Conservation (phyloP, 2,888 invertebrate species). For the Bombylius discolor region DNA sequence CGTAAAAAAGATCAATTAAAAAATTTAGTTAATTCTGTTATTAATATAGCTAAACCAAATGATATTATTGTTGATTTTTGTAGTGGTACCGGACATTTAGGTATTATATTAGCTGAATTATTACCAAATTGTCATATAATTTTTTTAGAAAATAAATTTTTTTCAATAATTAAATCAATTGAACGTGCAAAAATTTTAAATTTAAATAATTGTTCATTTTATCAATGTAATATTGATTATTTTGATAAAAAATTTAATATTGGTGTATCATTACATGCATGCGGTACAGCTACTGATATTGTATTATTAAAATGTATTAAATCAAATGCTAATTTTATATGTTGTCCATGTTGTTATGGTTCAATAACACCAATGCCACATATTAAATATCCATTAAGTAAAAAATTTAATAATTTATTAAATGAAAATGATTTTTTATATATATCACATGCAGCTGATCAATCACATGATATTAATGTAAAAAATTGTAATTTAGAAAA, state of each 20-base stretch:
- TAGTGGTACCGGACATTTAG: slow-evolving; percentile 86
- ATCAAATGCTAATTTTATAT: slow-evolving; percentile 66
- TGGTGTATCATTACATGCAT: slow-evolving; percentile 83
- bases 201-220: slow-evolving; percentile 60
- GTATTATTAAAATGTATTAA: slow-evolving; percentile 73
- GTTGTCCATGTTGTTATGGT: slow-evolving; percentile 93
- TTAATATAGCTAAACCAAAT: slow-evolving; percentile 52
- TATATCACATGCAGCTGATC: slow-evolving; percentile 83
- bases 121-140: slow-evolving; percentile 66
- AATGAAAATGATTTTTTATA: slow-evolving; percentile 54
- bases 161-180: slow-evolving; percentile 63
- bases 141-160: slow-evolving; percentile 84
- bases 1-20: slow-evolving; percentile 80
- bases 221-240: slow-evolving; percentile 85
- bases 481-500: slow-evolving; percentile 30
- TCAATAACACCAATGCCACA: slow-evolving; percentile 68
- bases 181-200: slow-evolving; percentile 51
- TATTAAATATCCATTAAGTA: slow-evolving; percentile 70
- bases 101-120: slow-evolving; percentile 68
- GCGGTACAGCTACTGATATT: slow-evolving; percentile 88
- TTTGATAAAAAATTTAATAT: slow-evolving; percentile 70
- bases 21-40: slow-evolving; percentile 63
- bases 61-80: slow-evolving; percentile 85
- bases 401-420: slow-evolving; percentile 38
- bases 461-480: slow-evolving; percentile 56